phyloP scores from a whole-genome alignment of 2,888 invertebrate genomes.

The Lamellibrachia columna region DNA sequence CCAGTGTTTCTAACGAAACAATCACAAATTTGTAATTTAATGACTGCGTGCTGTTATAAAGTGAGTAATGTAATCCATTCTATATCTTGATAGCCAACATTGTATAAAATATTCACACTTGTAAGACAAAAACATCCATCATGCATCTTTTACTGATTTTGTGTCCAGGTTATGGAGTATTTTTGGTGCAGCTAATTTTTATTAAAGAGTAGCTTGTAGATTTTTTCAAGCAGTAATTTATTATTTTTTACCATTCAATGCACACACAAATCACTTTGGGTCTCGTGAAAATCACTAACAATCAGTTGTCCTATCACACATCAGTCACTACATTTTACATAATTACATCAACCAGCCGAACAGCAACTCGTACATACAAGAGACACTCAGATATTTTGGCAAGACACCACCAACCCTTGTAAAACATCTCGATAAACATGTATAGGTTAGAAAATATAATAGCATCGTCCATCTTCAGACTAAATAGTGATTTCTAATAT shows the following conservation, averaged over 20 bases:
- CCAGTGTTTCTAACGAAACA: no score
- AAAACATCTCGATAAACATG: constrained; percentile 16
- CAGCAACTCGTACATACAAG: not conserved
- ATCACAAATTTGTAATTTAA: no score
- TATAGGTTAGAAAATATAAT: constrained; percentile 3
- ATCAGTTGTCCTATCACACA: not conserved
- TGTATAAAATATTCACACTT: no score
- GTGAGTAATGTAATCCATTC: no score
- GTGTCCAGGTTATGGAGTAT: no score
- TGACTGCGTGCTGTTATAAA: no score
- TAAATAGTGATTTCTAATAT: constrained; percentile 7
- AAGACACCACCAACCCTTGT: not conserved
- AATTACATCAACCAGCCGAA: not conserved
- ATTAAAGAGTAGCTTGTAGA: no score
- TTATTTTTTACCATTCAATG: not conserved
- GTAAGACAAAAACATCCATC: no score
- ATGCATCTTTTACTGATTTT: no score
- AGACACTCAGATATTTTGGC: not conserved
- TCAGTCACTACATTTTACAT: not conserved
- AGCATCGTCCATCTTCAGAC: not conserved
- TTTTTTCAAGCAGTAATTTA: not conserved
- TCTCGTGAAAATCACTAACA: not conserved
- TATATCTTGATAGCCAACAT: no score
- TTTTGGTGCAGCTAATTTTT: no score
- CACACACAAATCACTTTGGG: constrained; percentile 2